Evolutionary conservation across 2,113 vertebrate genomes (phyloP).

Genomic region (Meleagris gallopavo): DNA sequence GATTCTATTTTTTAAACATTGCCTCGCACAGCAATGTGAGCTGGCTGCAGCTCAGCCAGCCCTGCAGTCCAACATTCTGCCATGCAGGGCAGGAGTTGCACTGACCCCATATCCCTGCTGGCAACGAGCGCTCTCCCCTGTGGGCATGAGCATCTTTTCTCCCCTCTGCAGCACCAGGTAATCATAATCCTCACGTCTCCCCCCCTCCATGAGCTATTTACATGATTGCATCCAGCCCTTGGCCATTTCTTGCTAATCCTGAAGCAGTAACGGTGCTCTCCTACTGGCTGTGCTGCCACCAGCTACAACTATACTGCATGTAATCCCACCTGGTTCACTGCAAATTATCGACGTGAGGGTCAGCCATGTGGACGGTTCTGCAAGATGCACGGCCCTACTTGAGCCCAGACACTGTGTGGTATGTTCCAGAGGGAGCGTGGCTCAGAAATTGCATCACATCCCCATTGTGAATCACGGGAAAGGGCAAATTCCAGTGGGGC

Average conservation of each 20-base stretch:
- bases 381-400: fast-evolving
- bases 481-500: background rate
- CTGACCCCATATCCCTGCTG: background rate
- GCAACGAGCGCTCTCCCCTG: background rate
- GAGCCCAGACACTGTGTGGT: background rate
- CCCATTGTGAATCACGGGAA: background rate
- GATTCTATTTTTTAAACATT: constrained; percentile 57
- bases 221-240: background rate
- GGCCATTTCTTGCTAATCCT: background rate
- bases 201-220: background rate
- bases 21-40: background rate
- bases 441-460: background rate
- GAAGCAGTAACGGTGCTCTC: background rate
- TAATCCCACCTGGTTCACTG: background rate
- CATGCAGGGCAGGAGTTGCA: background rate
- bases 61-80: background rate
- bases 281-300: background rate
- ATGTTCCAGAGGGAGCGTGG: background rate
- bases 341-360: background rate
- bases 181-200: background rate
- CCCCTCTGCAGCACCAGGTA: background rate
- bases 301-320: background rate
- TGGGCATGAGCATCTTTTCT: background rate
- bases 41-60: constrained; percentile 46
- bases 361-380: background rate